phyloP scores from a whole-genome alignment of 2,113 vertebrate species.

The Archilochus colubris region DNA sequence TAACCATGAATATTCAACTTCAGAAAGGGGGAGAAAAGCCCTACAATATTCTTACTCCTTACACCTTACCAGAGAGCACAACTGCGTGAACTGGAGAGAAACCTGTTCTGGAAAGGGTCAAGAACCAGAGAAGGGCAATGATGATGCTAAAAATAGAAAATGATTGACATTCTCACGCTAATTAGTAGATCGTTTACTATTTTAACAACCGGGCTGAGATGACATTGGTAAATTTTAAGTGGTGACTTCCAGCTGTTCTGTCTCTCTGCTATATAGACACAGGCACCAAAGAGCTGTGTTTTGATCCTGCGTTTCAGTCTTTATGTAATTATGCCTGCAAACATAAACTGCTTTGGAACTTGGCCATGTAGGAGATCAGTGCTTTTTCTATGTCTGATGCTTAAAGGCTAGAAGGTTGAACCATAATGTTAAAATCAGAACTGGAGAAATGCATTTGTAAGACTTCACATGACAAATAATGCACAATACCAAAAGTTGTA shows the following conservation, averaged over 20 bases:
- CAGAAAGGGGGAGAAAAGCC: background rate
- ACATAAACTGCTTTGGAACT: background rate
- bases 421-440: background rate
- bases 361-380: background rate
- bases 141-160: constrained; percentile 48
- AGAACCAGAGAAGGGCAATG: constrained; percentile 42
- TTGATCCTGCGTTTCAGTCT: background rate
- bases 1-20: background rate
- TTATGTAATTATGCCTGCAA: background rate
- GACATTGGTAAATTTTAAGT: background rate
- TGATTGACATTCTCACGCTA: background rate
- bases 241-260: background rate
- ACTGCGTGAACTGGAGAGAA: background rate
- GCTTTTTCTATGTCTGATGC: background rate
- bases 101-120: background rate
- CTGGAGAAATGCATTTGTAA: background rate
- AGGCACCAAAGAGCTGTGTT: background rate
- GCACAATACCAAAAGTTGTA: background rate
- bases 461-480: background rate
- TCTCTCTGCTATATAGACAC: fast-evolving
- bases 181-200: background rate
- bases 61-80: background rate
- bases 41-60: background rate
- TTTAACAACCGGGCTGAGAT: background rate
- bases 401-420: background rate